phyloP scores from a whole-genome alignment of 2,797 vertebrate species.

The Galago senegalensis region DNA sequence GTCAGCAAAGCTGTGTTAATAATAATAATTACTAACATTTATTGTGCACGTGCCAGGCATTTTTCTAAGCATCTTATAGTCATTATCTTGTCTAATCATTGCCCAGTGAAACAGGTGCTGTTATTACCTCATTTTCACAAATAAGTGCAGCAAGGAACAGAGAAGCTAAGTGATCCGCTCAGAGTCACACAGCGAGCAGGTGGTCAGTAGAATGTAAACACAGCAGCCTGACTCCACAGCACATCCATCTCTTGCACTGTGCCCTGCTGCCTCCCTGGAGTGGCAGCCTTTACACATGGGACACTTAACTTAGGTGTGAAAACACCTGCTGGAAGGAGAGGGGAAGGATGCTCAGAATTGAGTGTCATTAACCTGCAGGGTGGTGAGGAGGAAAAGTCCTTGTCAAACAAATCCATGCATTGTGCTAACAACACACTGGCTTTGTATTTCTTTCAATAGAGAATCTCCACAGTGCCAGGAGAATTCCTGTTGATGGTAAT shows the following conservation, averaged over 20 bases:
- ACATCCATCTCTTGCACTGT: background rate
- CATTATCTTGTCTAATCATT: background rate
- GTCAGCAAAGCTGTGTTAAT: background rate
- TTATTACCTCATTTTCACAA: background rate
- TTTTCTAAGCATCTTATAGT: background rate
- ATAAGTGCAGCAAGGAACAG: background rate
- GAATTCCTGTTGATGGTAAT: slow-evolving; percentile 56
- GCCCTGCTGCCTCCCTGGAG: background rate
- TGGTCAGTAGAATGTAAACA: fast-evolving
- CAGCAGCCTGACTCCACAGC: fast-evolving
- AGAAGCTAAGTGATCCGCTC: background rate
- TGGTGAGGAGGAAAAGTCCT: background rate
- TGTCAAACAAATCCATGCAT: background rate
- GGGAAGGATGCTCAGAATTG: background rate
- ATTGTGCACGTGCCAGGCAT: background rate
- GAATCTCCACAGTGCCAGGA: slow-evolving; percentile 59
- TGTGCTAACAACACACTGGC: background rate
- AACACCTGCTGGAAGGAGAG: slow-evolving; percentile 13
- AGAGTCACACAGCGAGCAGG: background rate
- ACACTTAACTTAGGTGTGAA: slow-evolving; percentile 2
- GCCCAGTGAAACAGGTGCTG: background rate
- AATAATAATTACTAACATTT: background rate
- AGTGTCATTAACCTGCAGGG: background rate
- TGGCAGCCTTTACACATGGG: background rate
- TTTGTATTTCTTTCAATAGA: slow-evolving; percentile 64